Base-by-base conservation (phyloP, 2,888 invertebrate genomes). In the Eustalomyia histrio region DNA sequence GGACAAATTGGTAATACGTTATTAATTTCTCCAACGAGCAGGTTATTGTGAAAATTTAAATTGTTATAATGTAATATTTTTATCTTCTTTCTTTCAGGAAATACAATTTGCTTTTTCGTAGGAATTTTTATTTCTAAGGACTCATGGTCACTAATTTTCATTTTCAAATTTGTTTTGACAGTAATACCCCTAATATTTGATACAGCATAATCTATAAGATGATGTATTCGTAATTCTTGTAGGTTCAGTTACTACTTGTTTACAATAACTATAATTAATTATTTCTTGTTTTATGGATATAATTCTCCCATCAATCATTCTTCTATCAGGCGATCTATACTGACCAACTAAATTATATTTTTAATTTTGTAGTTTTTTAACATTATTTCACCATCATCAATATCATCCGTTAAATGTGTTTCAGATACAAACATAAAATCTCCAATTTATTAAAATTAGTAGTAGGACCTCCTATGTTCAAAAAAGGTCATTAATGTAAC, bases 381-480 rank as follows among this genome's bases (percentile, higher is more conserved):
- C 39, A 39, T 39, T 7, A 39, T 10, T 39, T 39, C 39, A 39
- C 10, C 39, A 10, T 39, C 39, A 2, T 12, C 39, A 10, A 39
- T 10, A 9, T 39, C 39, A 5, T 39, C 10, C 2, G 12, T 39
- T 9, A 39, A 10, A 39, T 39, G 39, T 2, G 39, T 39, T 12
- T 39, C 39, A 5, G 39, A 10, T 39, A 39, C 6, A 39, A 7
- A 10, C 8, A 39, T 10, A 39, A 39, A 39, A 39, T 39, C 39
- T 39, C 39, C 10, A 39, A 39, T 39, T 39, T 7, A 12, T 5
- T 39, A 9, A 50, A 50, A 50, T 63, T 47, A 29, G 39, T 39
- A 50, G 50, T 63, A 6, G 29, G 16, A 10, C 29, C 63, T 12
- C 63, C 10, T n/a, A 53, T 67, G 16, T 67, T 67, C 8, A 55